Conservation (phyloP, 2,888 invertebrate species). For the Petrophora chlorosata region DNA sequence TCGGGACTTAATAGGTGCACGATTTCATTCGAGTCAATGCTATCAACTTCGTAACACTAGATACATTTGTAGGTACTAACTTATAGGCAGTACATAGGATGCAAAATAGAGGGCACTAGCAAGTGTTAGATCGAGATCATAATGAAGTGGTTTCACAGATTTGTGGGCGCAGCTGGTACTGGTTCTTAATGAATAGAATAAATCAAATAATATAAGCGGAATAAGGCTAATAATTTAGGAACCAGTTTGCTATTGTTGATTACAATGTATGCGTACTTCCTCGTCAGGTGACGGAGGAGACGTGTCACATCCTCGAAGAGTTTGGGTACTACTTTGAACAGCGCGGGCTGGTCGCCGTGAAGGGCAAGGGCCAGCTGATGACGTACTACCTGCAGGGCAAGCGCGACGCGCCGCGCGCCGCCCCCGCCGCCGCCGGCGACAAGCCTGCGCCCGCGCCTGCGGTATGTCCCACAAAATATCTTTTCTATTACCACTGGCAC, state of each 20-base stretch:
- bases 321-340: slow-evolving; percentile 97
- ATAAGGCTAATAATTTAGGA: too few relatives aligned
- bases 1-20: slow-evolving; percentile 5
- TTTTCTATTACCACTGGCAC: slow-evolving; percentile 3
- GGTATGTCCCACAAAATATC: slow-evolving; percentile 43
- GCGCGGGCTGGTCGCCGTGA: slow-evolving; percentile 96
- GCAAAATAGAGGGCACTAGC: slow-evolving; percentile 13
- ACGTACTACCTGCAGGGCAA: slow-evolving; percentile 94
- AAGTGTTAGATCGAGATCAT: slow-evolving; percentile 9
- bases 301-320: slow-evolving; percentile 92
- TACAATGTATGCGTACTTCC: too few relatives aligned
- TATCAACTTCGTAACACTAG: slow-evolving; percentile 10
- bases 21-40: slow-evolving; percentile 13
- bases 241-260: too few relatives aligned
- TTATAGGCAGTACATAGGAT: background rate
- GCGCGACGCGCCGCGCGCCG: slow-evolving; percentile 50
- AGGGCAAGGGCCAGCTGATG: slow-evolving; percentile 98
- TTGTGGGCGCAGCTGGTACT: slow-evolving; percentile 15
- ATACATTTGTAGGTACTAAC: background rate
- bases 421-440: too few relatives aligned
- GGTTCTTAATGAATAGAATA: slow-evolving; percentile 14
- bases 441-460: too few relatives aligned
- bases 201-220: too few relatives aligned
- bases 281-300: slow-evolving; percentile 95
- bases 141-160: slow-evolving; percentile 9